Conservation (phyloP, 2,113 vertebrate species). For the Uropsilus gracilis region DNA sequence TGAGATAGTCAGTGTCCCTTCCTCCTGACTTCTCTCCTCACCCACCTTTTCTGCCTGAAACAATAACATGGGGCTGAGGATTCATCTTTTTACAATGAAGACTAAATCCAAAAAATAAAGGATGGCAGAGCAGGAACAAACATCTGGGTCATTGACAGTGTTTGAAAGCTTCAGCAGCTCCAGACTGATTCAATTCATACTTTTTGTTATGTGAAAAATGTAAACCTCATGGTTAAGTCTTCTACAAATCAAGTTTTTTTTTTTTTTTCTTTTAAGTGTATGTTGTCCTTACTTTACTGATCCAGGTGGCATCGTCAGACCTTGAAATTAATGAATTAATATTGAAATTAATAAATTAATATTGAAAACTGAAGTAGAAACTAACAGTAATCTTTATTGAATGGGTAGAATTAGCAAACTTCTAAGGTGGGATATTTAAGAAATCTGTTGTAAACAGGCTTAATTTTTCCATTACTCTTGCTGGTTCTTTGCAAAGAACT, state of each 20-base stretch:
- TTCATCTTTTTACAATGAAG: not conserved
- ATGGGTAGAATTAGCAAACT: not conserved
- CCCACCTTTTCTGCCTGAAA: not conserved
- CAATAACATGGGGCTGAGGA: not conserved
- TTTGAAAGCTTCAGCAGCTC: not conserved
- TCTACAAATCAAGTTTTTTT: not conserved
- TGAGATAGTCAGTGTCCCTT: not conserved
- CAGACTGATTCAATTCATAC: not conserved
- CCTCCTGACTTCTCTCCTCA: not conserved
- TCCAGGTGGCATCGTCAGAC: not conserved
- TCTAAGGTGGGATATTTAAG: not conserved
- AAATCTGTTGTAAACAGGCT: not conserved
- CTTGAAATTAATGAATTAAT: not conserved
- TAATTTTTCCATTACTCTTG: no score
- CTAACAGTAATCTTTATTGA: not conserved
- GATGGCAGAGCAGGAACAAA: not conserved
- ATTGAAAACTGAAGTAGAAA: not conserved
- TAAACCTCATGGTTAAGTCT: not conserved
- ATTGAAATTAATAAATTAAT: constrained; percentile 9
- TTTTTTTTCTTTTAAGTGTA: not conserved
- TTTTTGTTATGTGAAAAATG: constrained; percentile 4
- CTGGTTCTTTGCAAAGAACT: no score
- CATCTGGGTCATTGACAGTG: not conserved
- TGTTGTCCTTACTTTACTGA: not conserved
- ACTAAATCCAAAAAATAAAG: not conserved